Evolutionary conservation across 2,797 vertebrate genomes (phyloP), one percentile per base, ranked within the genome.

Genomic region (Eleutherodactylus coqui): DNA sequence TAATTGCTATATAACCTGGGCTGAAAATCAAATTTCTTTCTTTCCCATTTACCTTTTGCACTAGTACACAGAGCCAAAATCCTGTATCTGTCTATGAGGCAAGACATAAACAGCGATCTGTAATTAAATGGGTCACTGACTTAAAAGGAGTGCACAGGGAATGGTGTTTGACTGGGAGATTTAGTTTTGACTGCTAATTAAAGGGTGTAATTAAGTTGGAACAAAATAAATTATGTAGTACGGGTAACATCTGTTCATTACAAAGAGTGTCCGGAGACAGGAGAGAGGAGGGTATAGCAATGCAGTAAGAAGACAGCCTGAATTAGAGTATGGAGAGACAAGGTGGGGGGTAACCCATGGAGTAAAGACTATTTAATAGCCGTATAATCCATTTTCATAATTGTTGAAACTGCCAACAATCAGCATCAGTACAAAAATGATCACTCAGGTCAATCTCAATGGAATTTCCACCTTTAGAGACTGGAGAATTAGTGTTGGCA

Each of bases 151-250:
- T 34, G 79, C 82, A 79, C 81, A 55, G 45, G 86, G 87, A 88
- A 80, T 87, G 64, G 79, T 38, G 10, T 83, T 64, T 49, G 78
- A 62, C 83, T 69, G 82, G 85, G 82, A 78, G 75, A 86, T 67
- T 73, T 69, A 80, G 75, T 89, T 86, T 88, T 73, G 88, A 88
- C 85, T 90, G 89, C 90, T 92, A 94, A 94, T 93, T 92, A 93
- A 89, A 86, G 53, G 82, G 83, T 84, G 89, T 92, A 92, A 93
- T 94, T 93, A 94, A 91, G 90, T 90, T 89, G 91, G 90, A 91
- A 89, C 89, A 88, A 88, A 91, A 89, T 90, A 92, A 92, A 91
- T 90, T 86, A 92, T 91, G 85, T 90, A 90, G 88, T 38, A 80
- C 75, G 84, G 76, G 90, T 87, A 93, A 90, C 92, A 94, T 92